These are phyloP conservation scores for Cataglyphis albicans DNA, from an alignment of 2,888 invertebrate species.

Conservation along the genomic window DNA sequence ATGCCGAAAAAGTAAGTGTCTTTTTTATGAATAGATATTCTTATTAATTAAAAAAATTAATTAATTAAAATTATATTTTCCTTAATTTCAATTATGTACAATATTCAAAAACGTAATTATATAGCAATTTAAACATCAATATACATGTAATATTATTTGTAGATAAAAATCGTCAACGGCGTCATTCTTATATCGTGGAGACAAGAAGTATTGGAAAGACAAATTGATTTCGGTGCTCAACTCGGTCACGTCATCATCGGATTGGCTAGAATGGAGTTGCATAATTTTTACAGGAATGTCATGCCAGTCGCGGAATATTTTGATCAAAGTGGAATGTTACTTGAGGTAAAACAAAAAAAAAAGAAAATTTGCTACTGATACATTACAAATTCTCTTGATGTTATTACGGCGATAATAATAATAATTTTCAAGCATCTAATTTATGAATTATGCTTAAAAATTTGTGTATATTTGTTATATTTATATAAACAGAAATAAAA, in stretches of 20 bases:
- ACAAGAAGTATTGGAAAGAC: slow-evolving; percentile 93
- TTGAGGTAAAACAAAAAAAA: slow-evolving; percentile 86
- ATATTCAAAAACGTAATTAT: not conserved
- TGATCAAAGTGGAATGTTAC: slow-evolving; percentile 93
- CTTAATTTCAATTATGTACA: not conserved
- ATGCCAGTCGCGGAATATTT: slow-evolving; percentile 97
- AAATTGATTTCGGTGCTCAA: slow-evolving; percentile 96
- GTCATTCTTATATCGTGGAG: slow-evolving; percentile 95
- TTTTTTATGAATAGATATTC: not conserved
- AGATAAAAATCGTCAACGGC: slow-evolving; percentile 96
- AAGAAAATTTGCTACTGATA: not conserved
- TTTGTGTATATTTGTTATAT: not conserved
- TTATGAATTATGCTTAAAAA: not conserved
- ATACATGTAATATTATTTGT: slow-evolving; percentile 67
- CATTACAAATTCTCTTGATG: not conserved
- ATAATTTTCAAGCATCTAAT: not conserved
- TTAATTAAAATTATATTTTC: not conserved
- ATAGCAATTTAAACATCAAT: not conserved
- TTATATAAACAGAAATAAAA: not conserved
- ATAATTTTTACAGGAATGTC: slow-evolving; percentile 95
- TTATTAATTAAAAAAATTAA: not conserved
- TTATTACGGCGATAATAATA: too few relatives aligned
- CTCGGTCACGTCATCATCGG: slow-evolving; percentile 94
- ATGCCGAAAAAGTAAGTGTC: slow-evolving; percentile 93
- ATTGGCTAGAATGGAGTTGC: slow-evolving; percentile 94